Evolutionary conservation across 64 coral and sea anemone species (phyloP).

Genomic region (Montipora capricornis): DNA sequence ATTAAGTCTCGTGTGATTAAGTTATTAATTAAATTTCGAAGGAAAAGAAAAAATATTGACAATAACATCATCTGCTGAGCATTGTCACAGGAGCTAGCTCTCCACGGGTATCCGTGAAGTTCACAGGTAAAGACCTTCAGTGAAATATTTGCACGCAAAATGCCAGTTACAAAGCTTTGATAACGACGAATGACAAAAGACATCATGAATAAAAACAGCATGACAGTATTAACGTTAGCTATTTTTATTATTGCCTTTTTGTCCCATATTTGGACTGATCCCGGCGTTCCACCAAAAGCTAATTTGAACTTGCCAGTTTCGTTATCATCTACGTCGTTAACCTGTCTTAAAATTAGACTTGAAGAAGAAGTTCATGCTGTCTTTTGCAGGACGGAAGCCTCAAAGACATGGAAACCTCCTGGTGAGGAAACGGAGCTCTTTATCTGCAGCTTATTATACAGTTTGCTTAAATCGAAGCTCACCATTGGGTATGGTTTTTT

Average conservation of each 20-base stretch:
- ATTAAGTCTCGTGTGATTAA: too few relatives aligned
- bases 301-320: conserved; percentile 13
- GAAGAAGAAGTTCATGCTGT: conserved; percentile 1
- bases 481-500: too few relatives aligned
- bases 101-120: too few relatives aligned
- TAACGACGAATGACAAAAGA: neutral
- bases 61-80: too few relatives aligned
- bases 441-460: too few relatives aligned
- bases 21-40: too few relatives aligned
- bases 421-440: neutral
- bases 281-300: conserved; percentile 60
- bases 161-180: neutral
- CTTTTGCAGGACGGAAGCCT: neutral
- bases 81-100: too few relatives aligned
- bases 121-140: too few relatives aligned
- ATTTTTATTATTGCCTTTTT: conserved; percentile 44
- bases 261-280: conserved; percentile 66
- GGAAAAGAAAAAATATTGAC: too few relatives aligned
- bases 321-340: neutral
- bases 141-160: neutral
- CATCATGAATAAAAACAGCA: neutral
- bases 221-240: neutral
- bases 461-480: too few relatives aligned
- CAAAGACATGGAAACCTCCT: conserved; percentile 44
- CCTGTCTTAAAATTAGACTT: neutral